phyloP scores from a whole-genome alignment of 2,888 invertebrate species.

The Magallana nippona region DNA sequence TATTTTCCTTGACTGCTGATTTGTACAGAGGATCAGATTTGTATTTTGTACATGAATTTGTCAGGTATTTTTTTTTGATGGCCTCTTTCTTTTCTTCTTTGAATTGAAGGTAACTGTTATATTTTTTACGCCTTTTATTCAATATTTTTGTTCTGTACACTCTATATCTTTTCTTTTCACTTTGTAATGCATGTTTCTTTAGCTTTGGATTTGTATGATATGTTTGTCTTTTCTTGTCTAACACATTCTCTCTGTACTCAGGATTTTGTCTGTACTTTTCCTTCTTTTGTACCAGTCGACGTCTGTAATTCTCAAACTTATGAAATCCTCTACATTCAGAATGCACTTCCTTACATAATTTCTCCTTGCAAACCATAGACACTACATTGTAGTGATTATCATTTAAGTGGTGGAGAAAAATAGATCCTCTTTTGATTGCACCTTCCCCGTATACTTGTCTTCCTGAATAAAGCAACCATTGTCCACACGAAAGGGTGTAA shows the following conservation, averaged over 20 bases:
- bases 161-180: neutral
- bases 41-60: too few relatives aligned
- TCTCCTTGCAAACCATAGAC: neutral
- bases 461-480: conserved; percentile 38
- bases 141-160: neutral
- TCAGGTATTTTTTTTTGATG: neutral
- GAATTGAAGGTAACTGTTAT: neutral
- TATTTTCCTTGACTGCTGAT: neutral
- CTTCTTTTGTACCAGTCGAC: neutral
- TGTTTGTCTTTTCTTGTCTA: too few relatives aligned
- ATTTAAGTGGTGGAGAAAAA: conserved; percentile 42
- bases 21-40: too few relatives aligned
- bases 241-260: too few relatives aligned
- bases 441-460: neutral
- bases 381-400: conserved; percentile 42
- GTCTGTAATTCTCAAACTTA: too few relatives aligned
- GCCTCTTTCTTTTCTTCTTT: neutral
- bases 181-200: neutral
- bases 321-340: too few relatives aligned
- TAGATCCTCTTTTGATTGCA: neutral
- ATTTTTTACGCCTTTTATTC: too few relatives aligned
- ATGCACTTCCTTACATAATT: neutral
- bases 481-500: neutral
- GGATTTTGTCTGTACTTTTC: conserved; percentile 8
- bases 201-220: neutral